phyloP scores from a whole-genome alignment of 2,888 invertebrate species.

The Plagiodera versicolora region DNA sequence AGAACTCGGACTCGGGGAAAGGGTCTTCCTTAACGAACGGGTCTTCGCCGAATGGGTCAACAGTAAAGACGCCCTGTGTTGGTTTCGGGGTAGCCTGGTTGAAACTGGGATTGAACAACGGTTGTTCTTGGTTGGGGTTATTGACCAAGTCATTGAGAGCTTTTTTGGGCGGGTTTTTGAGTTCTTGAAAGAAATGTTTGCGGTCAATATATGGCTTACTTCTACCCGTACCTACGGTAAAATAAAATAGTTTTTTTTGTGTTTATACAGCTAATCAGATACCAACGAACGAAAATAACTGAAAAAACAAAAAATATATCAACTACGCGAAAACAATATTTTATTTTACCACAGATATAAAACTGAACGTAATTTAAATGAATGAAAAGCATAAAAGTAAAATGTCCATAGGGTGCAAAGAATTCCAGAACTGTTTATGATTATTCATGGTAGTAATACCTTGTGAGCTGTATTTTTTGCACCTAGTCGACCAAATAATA shows the following conservation, averaged over 20 bases:
- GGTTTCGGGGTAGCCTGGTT: slow-evolving; percentile 26
- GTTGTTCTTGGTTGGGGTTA: slow-evolving; percentile 29
- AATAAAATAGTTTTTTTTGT: slow-evolving; percentile 42
- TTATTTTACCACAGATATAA: slow-evolving; percentile 48
- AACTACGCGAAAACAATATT: slow-evolving; percentile 36
- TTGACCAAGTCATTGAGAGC: slow-evolving; percentile 81
- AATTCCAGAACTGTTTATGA: neutral
- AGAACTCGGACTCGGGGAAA: slow-evolving; percentile 62
- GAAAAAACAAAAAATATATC: slow-evolving; percentile 32
- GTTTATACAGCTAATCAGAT: slow-evolving; percentile 21
- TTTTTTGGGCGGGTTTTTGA: slow-evolving; percentile 93
- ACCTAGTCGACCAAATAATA: too few relatives aligned
- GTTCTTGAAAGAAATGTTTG: slow-evolving; percentile 94
- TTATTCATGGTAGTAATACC: too few relatives aligned
- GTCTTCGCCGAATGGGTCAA: slow-evolving; percentile 71
- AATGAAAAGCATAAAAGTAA: slow-evolving; percentile 7
- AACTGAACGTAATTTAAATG: slow-evolving; percentile 15
- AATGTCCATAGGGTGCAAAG: neutral
- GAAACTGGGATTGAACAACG: slow-evolving; percentile 31
- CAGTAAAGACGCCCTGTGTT: slow-evolving; percentile 53
- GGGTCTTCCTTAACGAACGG: slow-evolving; percentile 74
- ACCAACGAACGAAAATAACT: slow-evolving; percentile 21
- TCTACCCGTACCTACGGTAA: slow-evolving; percentile 72
- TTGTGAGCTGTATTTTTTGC: too few relatives aligned
- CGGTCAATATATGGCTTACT: slow-evolving; percentile 93